A percentile compares a stretch with the other conserved stretches of the same genome.
phyloP scores from a whole-genome alignment of 2,113 vertebrate genomes.

The Verasper variegatus region DNA sequence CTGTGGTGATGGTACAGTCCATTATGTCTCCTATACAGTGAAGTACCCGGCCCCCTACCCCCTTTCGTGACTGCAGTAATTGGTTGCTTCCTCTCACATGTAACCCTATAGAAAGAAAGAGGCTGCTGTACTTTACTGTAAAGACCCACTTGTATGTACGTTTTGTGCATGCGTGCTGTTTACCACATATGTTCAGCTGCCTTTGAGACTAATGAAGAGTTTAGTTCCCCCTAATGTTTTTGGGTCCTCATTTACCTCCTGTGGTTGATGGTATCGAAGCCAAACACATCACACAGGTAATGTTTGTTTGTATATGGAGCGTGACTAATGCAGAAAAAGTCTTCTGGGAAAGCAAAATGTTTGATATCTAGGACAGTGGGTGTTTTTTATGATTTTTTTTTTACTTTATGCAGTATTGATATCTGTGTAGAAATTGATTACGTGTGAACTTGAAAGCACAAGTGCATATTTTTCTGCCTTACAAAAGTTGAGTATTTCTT shows the following conservation, averaged over 20 bases:
- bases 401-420: background rate
- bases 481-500: background rate
- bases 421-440: background rate
- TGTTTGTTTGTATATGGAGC: slow-evolving; percentile 32
- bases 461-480: background rate
- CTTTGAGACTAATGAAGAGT: slow-evolving; percentile 64
- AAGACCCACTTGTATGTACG: slow-evolving; percentile 55
- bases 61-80: slow-evolving; percentile 65
- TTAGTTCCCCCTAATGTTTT: slow-evolving; percentile 53
- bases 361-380: background rate
- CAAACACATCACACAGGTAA: slow-evolving; percentile 40
- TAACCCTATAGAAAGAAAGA: slow-evolving; percentile 70
- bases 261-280: slow-evolving; percentile 48
- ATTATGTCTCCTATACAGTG: slow-evolving; percentile 59
- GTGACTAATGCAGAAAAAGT: slow-evolving; percentile 14
- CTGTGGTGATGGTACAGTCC: slow-evolving; percentile 62
- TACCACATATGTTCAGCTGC: slow-evolving; percentile 46
- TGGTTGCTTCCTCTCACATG: slow-evolving; percentile 74
- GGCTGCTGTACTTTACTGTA: slow-evolving; percentile 58
- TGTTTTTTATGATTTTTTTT: background rate
- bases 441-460: background rate
- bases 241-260: slow-evolving; percentile 43
- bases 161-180: slow-evolving; percentile 33
- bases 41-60: slow-evolving; percentile 26
- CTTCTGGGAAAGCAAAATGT: slow-evolving; percentile 22